phyloP scores from a whole-genome alignment of 2,113 vertebrate genomes.

The Calyptommatus sinebrachiatus region DNA sequence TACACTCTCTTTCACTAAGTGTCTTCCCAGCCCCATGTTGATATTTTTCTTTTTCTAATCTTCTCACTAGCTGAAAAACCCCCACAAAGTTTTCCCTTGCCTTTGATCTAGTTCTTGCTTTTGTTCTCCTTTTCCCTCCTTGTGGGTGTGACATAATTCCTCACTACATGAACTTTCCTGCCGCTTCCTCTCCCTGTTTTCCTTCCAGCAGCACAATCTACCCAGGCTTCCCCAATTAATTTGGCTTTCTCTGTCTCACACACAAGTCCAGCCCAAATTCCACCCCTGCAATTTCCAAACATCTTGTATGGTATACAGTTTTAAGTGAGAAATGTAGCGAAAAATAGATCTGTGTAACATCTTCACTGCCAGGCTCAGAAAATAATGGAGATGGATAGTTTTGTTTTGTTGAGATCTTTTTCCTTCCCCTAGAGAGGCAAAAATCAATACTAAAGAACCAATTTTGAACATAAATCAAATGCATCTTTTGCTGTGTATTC shows the following conservation, averaged over 20 bases:
- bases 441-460: slow-evolving; percentile 70
- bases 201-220: slow-evolving; percentile 2
- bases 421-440: slow-evolving; percentile 48
- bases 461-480: slow-evolving; percentile 72
- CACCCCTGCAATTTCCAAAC: slow-evolving; percentile 14
- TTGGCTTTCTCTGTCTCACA: slow-evolving; percentile 20
- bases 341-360: slow-evolving; percentile 51
- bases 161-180: slow-evolving; percentile 48
- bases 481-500: slow-evolving; percentile 65
- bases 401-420: slow-evolving; percentile 53
- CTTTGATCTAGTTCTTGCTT: slow-evolving; percentile 65
- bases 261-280: not conserved
- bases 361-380: slow-evolving; percentile 54
- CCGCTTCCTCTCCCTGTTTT: slow-evolving; percentile 49
- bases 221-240: not conserved
- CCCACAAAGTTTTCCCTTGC: slow-evolving; percentile 63
- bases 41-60: slow-evolving; percentile 69
- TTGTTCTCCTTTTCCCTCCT: slow-evolving; percentile 68
- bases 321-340: slow-evolving; percentile 31
- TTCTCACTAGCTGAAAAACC: slow-evolving; percentile 60
- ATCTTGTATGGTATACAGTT: slow-evolving; percentile 33
- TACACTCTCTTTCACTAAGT: slow-evolving; percentile 32
- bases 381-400: slow-evolving; percentile 69
- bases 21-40: slow-evolving; percentile 59
- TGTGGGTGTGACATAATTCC: slow-evolving; percentile 58